These are phyloP conservation scores for Chamaea fasciata DNA, from an alignment of 2,113 vertebrate species.

Conservation along the genomic window DNA sequence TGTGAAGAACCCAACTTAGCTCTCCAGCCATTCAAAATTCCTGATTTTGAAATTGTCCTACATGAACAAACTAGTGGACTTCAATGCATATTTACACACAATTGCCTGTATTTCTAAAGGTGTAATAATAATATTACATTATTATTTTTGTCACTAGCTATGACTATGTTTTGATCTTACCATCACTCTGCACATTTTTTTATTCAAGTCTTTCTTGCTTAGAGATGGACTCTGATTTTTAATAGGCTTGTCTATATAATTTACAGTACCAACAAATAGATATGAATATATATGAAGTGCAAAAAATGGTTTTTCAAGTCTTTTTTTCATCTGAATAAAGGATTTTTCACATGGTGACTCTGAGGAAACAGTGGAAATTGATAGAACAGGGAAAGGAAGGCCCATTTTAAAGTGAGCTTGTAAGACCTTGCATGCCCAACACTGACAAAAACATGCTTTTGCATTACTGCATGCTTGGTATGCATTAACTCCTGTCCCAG, in stretches of 20 bases:
- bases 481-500: neutral
- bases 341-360: neutral
- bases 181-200: neutral
- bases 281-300: neutral
- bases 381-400: neutral
- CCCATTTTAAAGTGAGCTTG: neutral
- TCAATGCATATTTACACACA: neutral
- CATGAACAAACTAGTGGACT: neutral
- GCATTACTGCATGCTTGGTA: neutral
- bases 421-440: neutral
- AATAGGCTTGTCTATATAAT: neutral
- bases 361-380: neutral
- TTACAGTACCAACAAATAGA: neutral
- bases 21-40: neutral
- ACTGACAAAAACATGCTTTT: neutral
- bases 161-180: neutral
- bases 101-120: neutral
- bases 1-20: neutral
- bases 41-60: neutral
- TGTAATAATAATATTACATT: neutral
- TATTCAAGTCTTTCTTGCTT: neutral
- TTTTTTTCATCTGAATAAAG: neutral
- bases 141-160: neutral
- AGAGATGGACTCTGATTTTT: neutral
- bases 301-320: neutral